Evolutionary conservation across 2,113 vertebrate genomes (phyloP), one percentile per base, ranked within the genome.

Genomic region (Emydura subglobosa): DNA sequence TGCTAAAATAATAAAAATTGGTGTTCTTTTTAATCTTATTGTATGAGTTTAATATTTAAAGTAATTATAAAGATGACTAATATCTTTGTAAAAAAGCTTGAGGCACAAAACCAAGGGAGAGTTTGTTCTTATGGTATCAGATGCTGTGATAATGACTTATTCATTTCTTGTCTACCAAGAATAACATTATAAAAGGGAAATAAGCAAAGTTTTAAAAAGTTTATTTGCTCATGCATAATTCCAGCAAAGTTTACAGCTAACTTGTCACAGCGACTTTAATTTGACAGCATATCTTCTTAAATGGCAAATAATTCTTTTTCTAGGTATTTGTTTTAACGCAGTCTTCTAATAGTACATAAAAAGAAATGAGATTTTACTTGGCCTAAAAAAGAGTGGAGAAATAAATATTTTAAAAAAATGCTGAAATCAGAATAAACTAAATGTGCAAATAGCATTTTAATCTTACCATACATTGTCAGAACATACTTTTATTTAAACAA

Each of bases 261-360:
- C 54, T 95, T 93, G 83, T 86, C 90, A 83, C 61, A 90, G 53
- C 95, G 79, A 93, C 85, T 95, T 95, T 87, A 89, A 90, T 93
- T 92, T 96, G 81, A 87, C 84, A 94, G 47, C 16, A 17, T 93
- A 50, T 96, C 92, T 95, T 90, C 78, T 90, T 92, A 92, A 89
- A 47, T 96, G 39, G 54, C 83, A 93, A 82, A 87, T 50, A 53
- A 91, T 95, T 72, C 86, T n/a, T 31, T 83, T 92, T 86, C 90
- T 93, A 85, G 89, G 22, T 92, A 29, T 94, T 92, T 95, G 74
- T 93, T 95, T 94, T 93, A 59, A 78, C 68, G 72, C 51, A 83
- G 34, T 22, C 85, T 93, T 93, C 85, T 94, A 80, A 7, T 76
- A 55, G 27, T n/a, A 25, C 44, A 74, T 91, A 92, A 89, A 84